Conservation (phyloP, 1,140 invertebrate genomes). For the Triops longicaudatus region DNA sequence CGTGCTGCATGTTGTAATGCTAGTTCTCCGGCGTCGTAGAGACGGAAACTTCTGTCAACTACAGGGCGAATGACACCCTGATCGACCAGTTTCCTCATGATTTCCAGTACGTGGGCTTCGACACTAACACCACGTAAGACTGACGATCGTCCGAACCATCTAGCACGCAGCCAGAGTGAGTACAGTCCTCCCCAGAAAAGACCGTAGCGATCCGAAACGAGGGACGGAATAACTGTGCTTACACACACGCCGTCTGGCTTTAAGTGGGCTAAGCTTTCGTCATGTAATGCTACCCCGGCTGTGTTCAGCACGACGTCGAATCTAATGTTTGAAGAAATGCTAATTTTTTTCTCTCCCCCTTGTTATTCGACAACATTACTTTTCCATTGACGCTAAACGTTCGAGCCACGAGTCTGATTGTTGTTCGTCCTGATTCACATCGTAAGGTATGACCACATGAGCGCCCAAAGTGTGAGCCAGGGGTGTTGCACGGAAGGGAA, state of each 20-base stretch:
- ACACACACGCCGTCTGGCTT: constrained; percentile 43
- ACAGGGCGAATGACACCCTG: constrained; percentile 48
- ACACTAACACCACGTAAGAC: background rate
- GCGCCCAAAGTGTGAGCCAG: constrained; percentile 49
- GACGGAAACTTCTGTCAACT: constrained; percentile 54
- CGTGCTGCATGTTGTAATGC: constrained; percentile 58
- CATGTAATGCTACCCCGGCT: constrained; percentile 40
- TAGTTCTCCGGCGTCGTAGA: constrained; percentile 54
- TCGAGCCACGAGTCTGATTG: background rate
- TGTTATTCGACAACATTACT: constrained; percentile 28
- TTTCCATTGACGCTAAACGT: constrained; percentile 28
- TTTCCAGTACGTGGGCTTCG: constrained; percentile 41
- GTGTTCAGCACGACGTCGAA: constrained; percentile 52
- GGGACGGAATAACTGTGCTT: constrained; percentile 42
- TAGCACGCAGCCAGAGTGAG: constrained; percentile 42
- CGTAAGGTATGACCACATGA: constrained; percentile 45
- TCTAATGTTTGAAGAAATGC: constrained; percentile 34
- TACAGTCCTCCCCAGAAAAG: constrained; percentile 45
- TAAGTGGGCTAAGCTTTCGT: constrained; percentile 42
- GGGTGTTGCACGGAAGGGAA: constrained; percentile 44
- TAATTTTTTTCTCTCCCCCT: constrained; percentile 29
- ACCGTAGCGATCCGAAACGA: constrained; percentile 49
- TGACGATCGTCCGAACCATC: constrained; percentile 36
- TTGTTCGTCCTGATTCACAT: constrained; percentile 26
- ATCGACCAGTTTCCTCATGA: constrained; percentile 46